Percentiles rank a stretch among this genome's conserved stretches.
These are phyloP conservation scores for Zosterops japonicus DNA, from an alignment of 2,113 vertebrate species.

Conservation along the genomic window DNA sequence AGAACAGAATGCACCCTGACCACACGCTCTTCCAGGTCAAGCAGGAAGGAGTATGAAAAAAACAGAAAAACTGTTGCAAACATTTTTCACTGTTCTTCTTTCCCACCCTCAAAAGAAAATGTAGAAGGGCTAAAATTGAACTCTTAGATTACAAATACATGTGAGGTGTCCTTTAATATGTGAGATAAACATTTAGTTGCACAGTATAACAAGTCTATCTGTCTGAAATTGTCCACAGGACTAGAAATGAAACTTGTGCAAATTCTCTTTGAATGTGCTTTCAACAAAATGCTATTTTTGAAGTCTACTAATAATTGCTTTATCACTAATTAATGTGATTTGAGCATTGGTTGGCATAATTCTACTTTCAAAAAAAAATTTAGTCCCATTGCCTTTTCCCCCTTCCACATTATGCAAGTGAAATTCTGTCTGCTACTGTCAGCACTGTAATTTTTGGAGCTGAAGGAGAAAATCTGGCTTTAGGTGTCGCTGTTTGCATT, in stretches of 20 bases:
- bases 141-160: background rate
- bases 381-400: background rate
- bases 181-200: background rate
- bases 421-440: background rate
- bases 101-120: background rate
- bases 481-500: background rate
- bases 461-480: background rate
- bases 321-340: background rate
- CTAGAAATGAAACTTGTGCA: background rate
- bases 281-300: background rate
- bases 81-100: background rate
- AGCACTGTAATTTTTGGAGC: background rate
- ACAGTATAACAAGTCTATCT: background rate
- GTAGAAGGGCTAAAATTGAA: background rate
- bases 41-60: background rate
- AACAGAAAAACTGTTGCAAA: background rate
- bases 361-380: background rate
- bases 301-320: background rate
- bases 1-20: background rate
- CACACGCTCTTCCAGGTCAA: background rate
- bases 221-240: background rate
- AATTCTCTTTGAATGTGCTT: background rate
- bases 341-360: background rate
- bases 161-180: background rate
- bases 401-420: fast-evolving